Evolutionary conservation across 2,797 vertebrate species (phyloP), one percentile per base, ranked within the genome.

Genomic region (Dipus sagitta): DNA sequence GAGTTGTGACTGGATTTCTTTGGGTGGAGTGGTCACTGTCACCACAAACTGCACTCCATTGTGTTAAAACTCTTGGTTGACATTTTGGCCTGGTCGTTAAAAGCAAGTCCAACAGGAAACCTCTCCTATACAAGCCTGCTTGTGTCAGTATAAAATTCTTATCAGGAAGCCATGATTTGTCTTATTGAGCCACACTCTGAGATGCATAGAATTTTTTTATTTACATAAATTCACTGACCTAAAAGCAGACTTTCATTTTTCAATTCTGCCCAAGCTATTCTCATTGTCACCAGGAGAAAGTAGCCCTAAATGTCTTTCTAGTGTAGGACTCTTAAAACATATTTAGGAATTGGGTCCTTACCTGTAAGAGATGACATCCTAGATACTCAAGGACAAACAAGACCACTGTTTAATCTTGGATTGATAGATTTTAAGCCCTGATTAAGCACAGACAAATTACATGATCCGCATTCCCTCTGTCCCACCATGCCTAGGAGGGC

Each of bases 241-340:
- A 70, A 74, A 74, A 74, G 9, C n/a, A 91, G 9, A 28, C 8
- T 38, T 47, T 28, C 58, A 64, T 76, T 83, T 68, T 92, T 76
- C 18, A 70, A 0, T 86, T 94, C 87, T 80, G 54, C 54, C 28
- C 15, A 38, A n/a, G 20, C 71, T 65, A 42, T 71, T 65, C 74
- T 38, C 11, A 26, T 64, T 17, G 13, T 60, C 75, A 17, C 32
- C 60, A 1, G 14, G 54, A 58, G 15, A 85, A 64, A 58, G 23
- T 64, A 30, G 11, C 64, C 62, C 60, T 65, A n/a, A 58, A 26
- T 81, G 28, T 83, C 72, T 70, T 88, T 60, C 20, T 87, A 78
- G 64, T 79, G 82, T 64, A 52, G 34, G 32, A 34, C 17, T 75
- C 60, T 95, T 93, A 24, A 88, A 72, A 79, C 42, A 30, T 84